Evolutionary conservation across 2,797 vertebrate genomes (phyloP).

Genomic region (Phrynocephalus forsythii): DNA sequence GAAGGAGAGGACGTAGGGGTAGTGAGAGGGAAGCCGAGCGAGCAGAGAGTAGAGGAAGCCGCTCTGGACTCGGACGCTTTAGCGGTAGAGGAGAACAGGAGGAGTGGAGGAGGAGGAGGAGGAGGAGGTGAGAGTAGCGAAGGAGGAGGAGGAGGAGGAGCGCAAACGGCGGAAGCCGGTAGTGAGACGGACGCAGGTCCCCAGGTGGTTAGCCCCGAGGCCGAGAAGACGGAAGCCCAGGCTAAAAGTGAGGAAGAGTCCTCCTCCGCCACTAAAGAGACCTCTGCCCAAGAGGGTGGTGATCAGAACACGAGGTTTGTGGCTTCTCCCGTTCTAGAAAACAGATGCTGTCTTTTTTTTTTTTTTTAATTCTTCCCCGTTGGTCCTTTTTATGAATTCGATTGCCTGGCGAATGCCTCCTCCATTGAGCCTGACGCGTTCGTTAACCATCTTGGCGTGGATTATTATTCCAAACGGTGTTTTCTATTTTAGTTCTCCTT

Average conservation of each 20-base stretch:
- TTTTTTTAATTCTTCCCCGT: constrained; percentile 62
- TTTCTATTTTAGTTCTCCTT: constrained; percentile 57
- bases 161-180: constrained; percentile 80
- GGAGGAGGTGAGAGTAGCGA: constrained; percentile 80
- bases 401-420: constrained; percentile 76
- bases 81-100: constrained; percentile 78
- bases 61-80: constrained; percentile 81
- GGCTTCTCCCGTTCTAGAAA: constrained; percentile 97
- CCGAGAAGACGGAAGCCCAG: constrained; percentile 89
- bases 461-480: constrained; percentile 52
- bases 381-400: constrained; percentile 83
- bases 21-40: constrained; percentile 84
- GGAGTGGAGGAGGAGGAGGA: constrained; percentile 68
- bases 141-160: constrained; percentile 76
- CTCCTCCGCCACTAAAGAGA: constrained; percentile 93
- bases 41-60: constrained; percentile 78
- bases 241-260: constrained; percentile 85
- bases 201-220: constrained; percentile 83
- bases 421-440: constrained; percentile 78
- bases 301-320: constrained; percentile 99
- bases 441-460: constrained; percentile 74
- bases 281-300: constrained; percentile 97
- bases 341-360: constrained; percentile 93
- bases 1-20: constrained; percentile 77
- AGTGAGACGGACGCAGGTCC: constrained; percentile 86